These are phyloP conservation scores for Zosterops lateralis DNA, from an alignment of 2,113 vertebrate genomes.

Conservation along the genomic window DNA sequence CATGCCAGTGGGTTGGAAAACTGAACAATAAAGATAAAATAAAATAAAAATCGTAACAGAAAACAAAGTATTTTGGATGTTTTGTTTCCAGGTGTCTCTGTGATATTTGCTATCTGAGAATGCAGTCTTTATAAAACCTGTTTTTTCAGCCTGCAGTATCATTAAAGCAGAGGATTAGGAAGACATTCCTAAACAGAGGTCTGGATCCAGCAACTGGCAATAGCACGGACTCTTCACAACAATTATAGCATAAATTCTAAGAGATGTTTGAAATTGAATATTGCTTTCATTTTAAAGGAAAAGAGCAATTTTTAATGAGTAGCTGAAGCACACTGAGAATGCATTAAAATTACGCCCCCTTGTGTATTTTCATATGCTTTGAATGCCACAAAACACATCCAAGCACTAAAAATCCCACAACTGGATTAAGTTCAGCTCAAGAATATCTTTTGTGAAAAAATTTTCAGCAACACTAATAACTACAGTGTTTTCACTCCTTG, in stretches of 20 bases:
- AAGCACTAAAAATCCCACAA: neutral
- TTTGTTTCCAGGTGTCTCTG: neutral
- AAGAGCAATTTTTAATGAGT: neutral
- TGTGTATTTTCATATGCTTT: constrained; percentile 46
- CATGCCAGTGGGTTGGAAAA: neutral
- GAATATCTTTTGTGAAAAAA: constrained; percentile 39
- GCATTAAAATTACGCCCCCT: constrained; percentile 46
- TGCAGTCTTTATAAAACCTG: neutral
- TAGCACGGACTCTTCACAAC: neutral
- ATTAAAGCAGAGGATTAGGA: neutral
- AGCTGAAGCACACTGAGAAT: neutral
- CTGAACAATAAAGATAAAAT: neutral
- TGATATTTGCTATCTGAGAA: neutral
- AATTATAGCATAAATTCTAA: neutral
- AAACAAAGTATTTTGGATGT: neutral
- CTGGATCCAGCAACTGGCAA: neutral
- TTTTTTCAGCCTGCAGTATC: neutral
- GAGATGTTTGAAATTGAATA: neutral
- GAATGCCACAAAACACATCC: neutral
- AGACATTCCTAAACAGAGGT: neutral
- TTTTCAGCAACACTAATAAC: neutral
- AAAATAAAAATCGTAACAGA: neutral
- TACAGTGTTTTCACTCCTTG: neutral
- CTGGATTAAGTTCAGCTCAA: neutral
- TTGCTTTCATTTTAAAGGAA: neutral